A percentile compares a stretch with the other conserved stretches of the same genome.
Conservation (phyloP, 2,113 vertebrate species). For the Amazona guildingii region DNA sequence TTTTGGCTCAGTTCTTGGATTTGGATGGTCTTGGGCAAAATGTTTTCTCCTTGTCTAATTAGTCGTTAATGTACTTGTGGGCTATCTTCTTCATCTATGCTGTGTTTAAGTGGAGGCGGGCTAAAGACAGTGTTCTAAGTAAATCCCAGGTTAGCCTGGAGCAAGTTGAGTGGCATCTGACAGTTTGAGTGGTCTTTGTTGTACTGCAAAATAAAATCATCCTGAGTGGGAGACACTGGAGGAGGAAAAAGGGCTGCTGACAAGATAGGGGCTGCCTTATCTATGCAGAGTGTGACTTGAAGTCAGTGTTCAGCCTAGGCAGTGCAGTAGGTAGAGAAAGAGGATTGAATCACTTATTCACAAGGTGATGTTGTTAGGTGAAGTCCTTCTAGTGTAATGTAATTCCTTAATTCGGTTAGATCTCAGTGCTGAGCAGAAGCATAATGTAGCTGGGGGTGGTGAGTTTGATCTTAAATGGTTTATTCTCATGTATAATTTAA, state of each 20-base stretch:
- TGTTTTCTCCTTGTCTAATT: neutral
- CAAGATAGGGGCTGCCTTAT: neutral
- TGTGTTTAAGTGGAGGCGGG: neutral
- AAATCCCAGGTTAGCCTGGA: neutral
- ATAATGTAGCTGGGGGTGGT: accelerated
- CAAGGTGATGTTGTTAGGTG: neutral
- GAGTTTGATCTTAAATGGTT: neutral
- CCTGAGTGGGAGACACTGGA: neutral
- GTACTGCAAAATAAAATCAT: neutral
- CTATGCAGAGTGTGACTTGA: neutral
- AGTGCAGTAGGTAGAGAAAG: neutral
- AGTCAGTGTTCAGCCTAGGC: neutral
- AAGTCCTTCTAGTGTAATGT: neutral
- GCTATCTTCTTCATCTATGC: accelerated
- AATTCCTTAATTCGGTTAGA: neutral
- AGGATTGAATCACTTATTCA: neutral
- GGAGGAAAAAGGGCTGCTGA: neutral
- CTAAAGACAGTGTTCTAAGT: neutral
- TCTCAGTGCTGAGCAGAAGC: accelerated
- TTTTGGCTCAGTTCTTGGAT: neutral
- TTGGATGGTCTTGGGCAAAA: neutral
- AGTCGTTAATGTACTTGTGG: neutral
- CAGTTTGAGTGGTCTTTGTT: neutral
- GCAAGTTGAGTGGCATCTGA: neutral
- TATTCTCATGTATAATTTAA: neutral